A percentile compares a stretch with the other conserved stretches of the same genome.
Conservation (phyloP, 2,797 vertebrate genomes). For the Falco novaeseelandiae region DNA sequence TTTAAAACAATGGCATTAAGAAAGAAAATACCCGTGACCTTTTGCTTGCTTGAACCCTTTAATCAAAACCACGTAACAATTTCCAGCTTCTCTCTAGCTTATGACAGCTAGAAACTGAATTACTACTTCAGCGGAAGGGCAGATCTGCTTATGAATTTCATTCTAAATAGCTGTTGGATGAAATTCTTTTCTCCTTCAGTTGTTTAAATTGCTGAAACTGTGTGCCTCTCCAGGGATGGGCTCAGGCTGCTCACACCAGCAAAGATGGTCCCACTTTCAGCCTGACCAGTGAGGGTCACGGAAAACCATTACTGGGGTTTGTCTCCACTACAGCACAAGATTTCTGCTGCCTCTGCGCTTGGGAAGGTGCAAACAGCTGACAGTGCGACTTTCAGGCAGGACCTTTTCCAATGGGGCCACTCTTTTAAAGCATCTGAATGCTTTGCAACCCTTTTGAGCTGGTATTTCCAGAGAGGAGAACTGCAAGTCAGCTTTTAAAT, state of each 20-base stretch:
- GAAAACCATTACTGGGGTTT: neutral
- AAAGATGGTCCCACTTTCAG: neutral
- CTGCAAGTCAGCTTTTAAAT: conserved; percentile 10
- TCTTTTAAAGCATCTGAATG: neutral
- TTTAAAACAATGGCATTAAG: neutral
- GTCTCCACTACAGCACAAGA: neutral
- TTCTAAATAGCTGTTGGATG: neutral
- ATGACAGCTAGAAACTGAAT: conserved; percentile 14
- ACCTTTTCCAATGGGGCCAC: neutral
- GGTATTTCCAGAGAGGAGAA: neutral
- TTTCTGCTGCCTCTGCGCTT: neutral
- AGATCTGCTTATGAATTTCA: neutral
- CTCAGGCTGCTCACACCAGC: neutral
- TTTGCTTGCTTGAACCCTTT: neutral
- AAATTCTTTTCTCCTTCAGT: neutral
- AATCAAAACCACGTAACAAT: neutral
- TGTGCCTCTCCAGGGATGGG: neutral
- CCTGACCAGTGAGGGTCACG: neutral
- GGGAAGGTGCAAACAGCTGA: neutral
- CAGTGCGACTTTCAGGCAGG: neutral
- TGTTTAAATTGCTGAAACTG: neutral
- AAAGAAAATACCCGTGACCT: neutral
- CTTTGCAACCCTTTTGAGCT: neutral
- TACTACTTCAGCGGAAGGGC: neutral
- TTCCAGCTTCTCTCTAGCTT: neutral